These are phyloP conservation scores for Atherinosoma microstoma DNA, from an alignment of 2,797 vertebrate genomes.

Conservation along the genomic window DNA sequence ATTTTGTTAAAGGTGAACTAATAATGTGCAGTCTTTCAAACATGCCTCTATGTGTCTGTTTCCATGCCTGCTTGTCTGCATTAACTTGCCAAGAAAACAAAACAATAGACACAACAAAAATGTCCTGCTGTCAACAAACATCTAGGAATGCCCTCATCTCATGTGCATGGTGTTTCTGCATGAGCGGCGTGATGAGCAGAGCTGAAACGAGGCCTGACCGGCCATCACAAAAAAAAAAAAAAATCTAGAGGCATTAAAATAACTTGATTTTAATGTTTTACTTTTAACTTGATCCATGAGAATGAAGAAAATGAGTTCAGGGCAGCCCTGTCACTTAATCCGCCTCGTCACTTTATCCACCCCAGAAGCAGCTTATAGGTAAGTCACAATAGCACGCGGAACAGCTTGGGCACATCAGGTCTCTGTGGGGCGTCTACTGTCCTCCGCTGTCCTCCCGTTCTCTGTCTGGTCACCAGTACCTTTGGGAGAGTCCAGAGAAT, in stretches of 20 bases:
- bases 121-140: conserved; percentile 48
- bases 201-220: conserved; percentile 60
- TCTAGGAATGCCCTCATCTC: conserved; percentile 66
- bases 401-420: conserved; percentile 66
- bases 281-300: conserved; percentile 43
- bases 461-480: conserved; percentile 76
- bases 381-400: conserved; percentile 57
- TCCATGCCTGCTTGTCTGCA: conserved; percentile 18
- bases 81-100: conserved; percentile 42
- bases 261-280: conserved; percentile 17
- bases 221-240: conserved; percentile 2
- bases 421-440: conserved; percentile 67
- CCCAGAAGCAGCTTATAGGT: conserved; percentile 33
- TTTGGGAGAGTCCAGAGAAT: conserved; percentile 73
- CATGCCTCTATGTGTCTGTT: neutral
- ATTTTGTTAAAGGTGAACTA: neutral
- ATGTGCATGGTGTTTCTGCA: conserved; percentile 45
- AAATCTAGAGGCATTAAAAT: conserved; percentile 11
- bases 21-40: neutral
- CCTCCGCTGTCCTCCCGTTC: conserved; percentile 58
- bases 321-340: conserved; percentile 70
- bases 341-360: conserved; percentile 20
- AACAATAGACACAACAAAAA: conserved; percentile 72
- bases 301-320: conserved; percentile 57
- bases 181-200: conserved; percentile 46